Evolutionary conservation across 2,888 invertebrate species (phyloP), one percentile per base, ranked within the genome.

Genomic region (Bugula neritina): DNA sequence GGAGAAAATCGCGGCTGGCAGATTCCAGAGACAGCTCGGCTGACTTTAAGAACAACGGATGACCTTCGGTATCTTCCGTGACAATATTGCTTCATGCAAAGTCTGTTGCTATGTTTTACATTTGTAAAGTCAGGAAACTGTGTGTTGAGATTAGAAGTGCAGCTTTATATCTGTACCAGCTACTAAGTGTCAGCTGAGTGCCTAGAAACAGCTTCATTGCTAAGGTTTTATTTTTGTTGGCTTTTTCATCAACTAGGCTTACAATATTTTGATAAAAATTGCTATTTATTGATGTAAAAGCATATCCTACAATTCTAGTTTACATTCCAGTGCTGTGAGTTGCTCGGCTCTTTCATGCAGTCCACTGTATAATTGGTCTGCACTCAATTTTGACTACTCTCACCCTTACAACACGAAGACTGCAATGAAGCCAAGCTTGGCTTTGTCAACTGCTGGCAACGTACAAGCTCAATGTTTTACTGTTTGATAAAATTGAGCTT

Each of bases 191-290:
- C 27, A 17, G 29, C 3, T 13, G 34, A 27, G 43, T 17, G 43
- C 43, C 17, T 5, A 43, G 43, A 17, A 43, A 43, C 10, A 17
- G 43, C 17, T 5, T 43, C 43, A 43, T 17, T 10, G 43, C 17
- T 27, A 3, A 17, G 10, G 31, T 63, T 27, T 5, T 63, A 27
- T 63, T 63, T 27, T 17, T 31, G 10, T 63, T 63, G 63, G 63
- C 63, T 63, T 5, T 31, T 5, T 31, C 10, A 25, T 10, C n/a
- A 2, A 63, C 10, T 17, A 43, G 5, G 5, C 43, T 10, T 43
- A 25, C 31, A 63, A 63, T 13, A 13, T 63, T 63, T 63, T 63
- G 27, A 63, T 63, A 31, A 63, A 13, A 63, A 31, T 63, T 63
- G 21, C n/a, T 63, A 25, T 63, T 27, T 63, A 27, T 34, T 63